Percentiles rank a stretch among this genome's conserved stretches.
phyloP scores from a whole-genome alignment of 2,888 invertebrate species.

The Limenitis camilla region DNA sequence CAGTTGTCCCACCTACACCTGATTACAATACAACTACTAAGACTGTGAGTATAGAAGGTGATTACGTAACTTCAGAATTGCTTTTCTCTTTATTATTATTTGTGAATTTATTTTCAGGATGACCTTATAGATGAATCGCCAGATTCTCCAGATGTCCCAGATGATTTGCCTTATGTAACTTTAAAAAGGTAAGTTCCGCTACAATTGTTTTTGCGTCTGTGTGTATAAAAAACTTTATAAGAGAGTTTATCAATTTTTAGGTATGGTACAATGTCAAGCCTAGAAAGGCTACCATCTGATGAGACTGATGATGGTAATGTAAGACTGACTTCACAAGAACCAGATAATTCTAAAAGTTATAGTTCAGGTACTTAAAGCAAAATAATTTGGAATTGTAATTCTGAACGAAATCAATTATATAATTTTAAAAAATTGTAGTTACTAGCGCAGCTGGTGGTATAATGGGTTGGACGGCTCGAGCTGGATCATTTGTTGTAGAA shows the following conservation, averaged over 20 bases:
- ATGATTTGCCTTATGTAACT: conserved; percentile 83
- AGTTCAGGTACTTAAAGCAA: conserved; percentile 14
- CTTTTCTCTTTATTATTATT: not conserved
- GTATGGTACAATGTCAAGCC: conserved; percentile 83
- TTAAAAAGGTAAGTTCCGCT: conserved; percentile 70
- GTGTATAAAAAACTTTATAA: conserved; percentile 8
- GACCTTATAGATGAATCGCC: conserved; percentile 78
- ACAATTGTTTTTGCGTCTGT: conserved; percentile 1
- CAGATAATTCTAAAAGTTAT: conserved; percentile 45
- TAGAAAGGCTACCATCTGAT: conserved; percentile 79
- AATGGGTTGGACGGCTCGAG: conserved; percentile 85
- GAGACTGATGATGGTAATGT: conserved; percentile 75
- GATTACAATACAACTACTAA: conserved; percentile 69
- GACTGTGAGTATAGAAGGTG: conserved; percentile 50
- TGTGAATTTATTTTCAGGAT: conserved; percentile 41
- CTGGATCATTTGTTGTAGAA: conserved; percentile 86
- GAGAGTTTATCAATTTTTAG: conserved; percentile 32
- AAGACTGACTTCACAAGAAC: conserved; percentile 58
- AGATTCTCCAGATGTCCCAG: conserved; percentile 79
- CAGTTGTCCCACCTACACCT: conserved; percentile 84
- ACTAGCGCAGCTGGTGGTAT: conserved; percentile 67
- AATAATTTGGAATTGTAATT: not conserved
- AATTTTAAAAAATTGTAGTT: conserved; percentile 27
- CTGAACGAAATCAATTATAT: not conserved
- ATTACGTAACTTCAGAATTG: not conserved